phyloP scores from a whole-genome alignment of 2,113 vertebrate species.

The Dermatemys mawii region DNA sequence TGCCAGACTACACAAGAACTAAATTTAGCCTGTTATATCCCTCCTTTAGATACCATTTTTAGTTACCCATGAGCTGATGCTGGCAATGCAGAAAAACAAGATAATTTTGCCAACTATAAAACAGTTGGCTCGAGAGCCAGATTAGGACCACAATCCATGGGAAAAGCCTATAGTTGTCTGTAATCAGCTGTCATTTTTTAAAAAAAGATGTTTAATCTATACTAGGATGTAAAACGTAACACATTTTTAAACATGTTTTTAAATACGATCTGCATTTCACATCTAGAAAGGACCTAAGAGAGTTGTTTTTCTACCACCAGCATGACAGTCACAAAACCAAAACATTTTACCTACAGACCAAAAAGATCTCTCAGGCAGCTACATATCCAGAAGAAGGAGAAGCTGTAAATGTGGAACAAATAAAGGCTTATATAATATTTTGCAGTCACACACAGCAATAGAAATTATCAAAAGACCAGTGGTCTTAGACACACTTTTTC shows the following conservation, averaged over 20 bases:
- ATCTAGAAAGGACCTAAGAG: background rate
- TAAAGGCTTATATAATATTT: background rate
- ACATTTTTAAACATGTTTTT: too few relatives aligned
- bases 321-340: background rate
- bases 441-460: background rate
- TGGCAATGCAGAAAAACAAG: background rate
- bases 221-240: background rate
- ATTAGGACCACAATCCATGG: background rate
- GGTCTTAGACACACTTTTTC: background rate
- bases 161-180: background rate
- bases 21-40: background rate
- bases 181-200: background rate
- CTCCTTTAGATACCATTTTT: background rate
- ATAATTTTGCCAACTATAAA: background rate
- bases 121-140: background rate
- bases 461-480: background rate
- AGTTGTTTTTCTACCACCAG: background rate
- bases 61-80: background rate
- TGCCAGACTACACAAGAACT: background rate
- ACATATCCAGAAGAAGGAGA: background rate
- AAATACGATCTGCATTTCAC: background rate
- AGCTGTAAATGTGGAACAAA: background rate
- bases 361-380: background rate
- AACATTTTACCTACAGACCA: background rate
- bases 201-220: background rate